Evolutionary conservation across 2,888 invertebrate species (phyloP).

Genomic region (Pollenia labialis): DNA sequence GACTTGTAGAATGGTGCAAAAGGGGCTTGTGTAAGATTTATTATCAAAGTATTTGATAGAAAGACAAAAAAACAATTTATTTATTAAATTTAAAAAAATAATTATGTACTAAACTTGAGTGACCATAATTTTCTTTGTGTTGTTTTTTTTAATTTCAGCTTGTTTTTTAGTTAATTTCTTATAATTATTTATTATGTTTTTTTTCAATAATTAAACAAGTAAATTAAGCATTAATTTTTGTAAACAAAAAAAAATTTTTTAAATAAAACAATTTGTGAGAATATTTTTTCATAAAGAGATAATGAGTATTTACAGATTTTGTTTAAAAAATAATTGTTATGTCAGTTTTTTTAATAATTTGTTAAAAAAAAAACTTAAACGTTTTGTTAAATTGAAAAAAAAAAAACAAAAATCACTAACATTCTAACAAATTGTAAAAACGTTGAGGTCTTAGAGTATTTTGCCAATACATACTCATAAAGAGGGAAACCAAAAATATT

Average conservation of each 20-base stretch:
- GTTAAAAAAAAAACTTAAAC: not conserved
- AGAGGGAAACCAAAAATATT: too few relatives aligned
- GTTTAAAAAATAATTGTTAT: constrained; percentile 11
- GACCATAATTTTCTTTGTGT: not conserved
- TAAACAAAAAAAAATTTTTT: not conserved
- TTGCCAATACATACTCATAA: constrained; percentile 26
- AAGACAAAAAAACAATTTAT: not conserved
- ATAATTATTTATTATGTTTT: constrained; percentile 1
- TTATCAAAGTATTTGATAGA: too few relatives aligned
- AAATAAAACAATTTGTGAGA: constrained; percentile 18
- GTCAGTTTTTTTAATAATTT: constrained; percentile 14
- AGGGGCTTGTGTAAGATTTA: too few relatives aligned
- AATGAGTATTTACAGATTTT: constrained; percentile 28
- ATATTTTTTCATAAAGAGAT: constrained; percentile 1
- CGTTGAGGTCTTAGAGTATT: not conserved
- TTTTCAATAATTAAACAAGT: constrained; percentile 49
- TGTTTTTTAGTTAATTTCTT: not conserved
- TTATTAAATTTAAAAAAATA: not conserved
- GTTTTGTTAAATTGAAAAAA: too few relatives aligned
- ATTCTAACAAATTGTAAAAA: too few relatives aligned
- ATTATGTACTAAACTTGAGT: not conserved
- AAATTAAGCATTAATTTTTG: constrained; percentile 46
- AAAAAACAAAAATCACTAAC: too few relatives aligned
- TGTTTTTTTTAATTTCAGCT: not conserved
- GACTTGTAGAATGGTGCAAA: too few relatives aligned